Percentiles rank a stretch among this genome's conserved stretches.
Evolutionary conservation across 1,140 invertebrate species (phyloP).

Genomic region (Anastrepha obliqua): DNA sequence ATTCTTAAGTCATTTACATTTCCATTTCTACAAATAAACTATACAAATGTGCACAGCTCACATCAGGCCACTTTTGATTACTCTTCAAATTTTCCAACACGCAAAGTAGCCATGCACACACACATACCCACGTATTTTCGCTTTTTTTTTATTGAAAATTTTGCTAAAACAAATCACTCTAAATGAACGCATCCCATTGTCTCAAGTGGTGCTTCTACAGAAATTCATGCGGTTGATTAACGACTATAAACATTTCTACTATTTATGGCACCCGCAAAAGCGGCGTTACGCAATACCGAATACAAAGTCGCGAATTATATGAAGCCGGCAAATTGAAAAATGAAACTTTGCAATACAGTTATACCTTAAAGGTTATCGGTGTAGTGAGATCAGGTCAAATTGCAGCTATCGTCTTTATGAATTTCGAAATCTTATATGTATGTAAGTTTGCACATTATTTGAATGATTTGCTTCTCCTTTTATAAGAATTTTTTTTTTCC

Average conservation of each 20-base stretch:
- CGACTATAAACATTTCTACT: neutral
- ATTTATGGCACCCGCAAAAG: neutral
- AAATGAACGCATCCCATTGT: neutral
- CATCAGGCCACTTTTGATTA: constrained; percentile 44
- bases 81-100: constrained; percentile 6
- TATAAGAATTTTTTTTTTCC: too few relatives aligned
- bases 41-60: neutral
- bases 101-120: neutral
- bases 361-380: neutral
- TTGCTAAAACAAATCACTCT: neutral
- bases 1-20: neutral
- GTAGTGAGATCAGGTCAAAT: neutral
- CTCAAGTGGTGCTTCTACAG: neutral
- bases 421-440: neutral
- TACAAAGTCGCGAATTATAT: neutral
- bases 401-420: neutral
- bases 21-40: neutral
- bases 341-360: neutral
- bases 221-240: neutral
- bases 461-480: too few relatives aligned
- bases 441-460: too few relatives aligned
- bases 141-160: neutral
- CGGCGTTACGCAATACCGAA: neutral
- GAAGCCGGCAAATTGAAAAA: neutral
- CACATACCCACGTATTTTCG: neutral